Percentiles rank a stretch among this genome's conserved stretches.
phyloP scores from a whole-genome alignment of 2,113 vertebrate species.

The Chloropsis cyanopogon region DNA sequence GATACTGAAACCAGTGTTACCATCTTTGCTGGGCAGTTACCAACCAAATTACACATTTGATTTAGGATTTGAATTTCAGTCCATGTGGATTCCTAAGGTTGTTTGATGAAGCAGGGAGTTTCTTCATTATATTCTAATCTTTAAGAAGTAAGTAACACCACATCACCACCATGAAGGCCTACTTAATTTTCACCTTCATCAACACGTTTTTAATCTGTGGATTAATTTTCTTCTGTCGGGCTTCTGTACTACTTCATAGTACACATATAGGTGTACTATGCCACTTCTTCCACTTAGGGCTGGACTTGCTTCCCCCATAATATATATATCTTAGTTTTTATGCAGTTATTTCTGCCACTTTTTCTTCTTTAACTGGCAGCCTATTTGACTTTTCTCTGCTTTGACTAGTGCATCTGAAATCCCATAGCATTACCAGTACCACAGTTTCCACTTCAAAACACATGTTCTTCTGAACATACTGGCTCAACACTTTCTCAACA shows the following conservation, averaged over 20 bases:
- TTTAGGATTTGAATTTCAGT: neutral
- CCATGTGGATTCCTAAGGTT: neutral
- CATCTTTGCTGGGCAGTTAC: neutral
- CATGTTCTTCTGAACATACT: neutral
- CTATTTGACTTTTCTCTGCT: neutral
- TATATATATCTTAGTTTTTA: neutral
- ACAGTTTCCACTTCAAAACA: neutral
- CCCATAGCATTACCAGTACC: neutral
- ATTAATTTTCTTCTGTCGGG: neutral
- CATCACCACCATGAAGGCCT: neutral
- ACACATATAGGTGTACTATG: neutral
- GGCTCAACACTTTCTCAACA: neutral
- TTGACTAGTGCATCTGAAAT: neutral
- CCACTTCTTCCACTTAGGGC: neutral
- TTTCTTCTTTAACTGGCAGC: neutral
- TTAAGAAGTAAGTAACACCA: neutral
- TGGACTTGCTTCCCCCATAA: neutral
- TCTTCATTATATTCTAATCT: neutral
- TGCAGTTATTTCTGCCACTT: neutral
- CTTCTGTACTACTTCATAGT: neutral
- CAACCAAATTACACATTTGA: neutral
- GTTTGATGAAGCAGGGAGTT: neutral
- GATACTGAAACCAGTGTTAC: neutral
- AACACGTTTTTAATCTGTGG: neutral
- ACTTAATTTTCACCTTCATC: neutral